Conservation (phyloP, 2,113 vertebrate species). For the Euleptes europaea region DNA sequence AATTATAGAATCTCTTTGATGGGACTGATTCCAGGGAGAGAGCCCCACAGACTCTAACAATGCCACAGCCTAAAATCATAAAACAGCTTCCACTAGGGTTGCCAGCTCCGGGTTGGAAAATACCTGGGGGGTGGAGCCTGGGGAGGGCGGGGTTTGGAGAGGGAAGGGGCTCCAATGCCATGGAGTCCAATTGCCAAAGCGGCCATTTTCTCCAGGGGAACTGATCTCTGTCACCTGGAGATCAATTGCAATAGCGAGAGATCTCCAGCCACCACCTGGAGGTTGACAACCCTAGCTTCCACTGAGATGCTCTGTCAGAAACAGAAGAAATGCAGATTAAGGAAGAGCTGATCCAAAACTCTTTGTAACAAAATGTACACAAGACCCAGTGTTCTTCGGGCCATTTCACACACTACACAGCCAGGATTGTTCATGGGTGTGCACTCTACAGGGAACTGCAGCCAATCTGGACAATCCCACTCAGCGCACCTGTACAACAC, state of each 20-base stretch:
- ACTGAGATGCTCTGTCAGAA: background rate
- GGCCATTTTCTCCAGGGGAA: too few relatives aligned
- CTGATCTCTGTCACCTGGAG: too few relatives aligned
- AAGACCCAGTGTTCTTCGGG: background rate
- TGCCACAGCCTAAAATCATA: background rate
- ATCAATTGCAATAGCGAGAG: too few relatives aligned
- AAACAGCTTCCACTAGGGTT: conserved; percentile 1
- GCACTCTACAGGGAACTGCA: background rate
- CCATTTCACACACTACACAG: background rate
- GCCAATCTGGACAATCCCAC: background rate
- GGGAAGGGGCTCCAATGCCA: too few relatives aligned
- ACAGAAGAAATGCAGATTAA: background rate
- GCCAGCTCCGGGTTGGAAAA: too few relatives aligned
- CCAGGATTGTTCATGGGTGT: background rate
- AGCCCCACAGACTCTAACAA: background rate
- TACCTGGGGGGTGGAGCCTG: too few relatives aligned
- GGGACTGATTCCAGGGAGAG: background rate
- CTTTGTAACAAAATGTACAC: background rate
- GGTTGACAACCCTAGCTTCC: too few relatives aligned
- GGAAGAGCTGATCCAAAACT: background rate
- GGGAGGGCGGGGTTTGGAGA: too few relatives aligned
- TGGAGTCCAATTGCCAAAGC: too few relatives aligned
- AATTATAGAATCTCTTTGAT: too few relatives aligned
- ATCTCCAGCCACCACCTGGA: too few relatives aligned
- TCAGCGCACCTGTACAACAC: too few relatives aligned